phyloP scores from a whole-genome alignment of 2,888 invertebrate species.

The Napeogenes sylphis region DNA sequence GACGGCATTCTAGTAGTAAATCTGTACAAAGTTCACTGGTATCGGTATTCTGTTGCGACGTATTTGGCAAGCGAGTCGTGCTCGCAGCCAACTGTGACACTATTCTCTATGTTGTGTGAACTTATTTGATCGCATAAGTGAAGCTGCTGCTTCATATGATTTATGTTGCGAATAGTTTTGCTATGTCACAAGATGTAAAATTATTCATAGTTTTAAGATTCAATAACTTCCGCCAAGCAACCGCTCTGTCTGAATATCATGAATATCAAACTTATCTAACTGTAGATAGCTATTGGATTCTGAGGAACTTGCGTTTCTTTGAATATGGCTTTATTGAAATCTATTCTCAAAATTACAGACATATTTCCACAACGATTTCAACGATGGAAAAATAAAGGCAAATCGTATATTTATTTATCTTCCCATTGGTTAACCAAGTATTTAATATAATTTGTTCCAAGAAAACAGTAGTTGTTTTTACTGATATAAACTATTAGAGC shows the following conservation, averaged over 20 bases:
- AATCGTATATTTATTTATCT: too few relatives aligned
- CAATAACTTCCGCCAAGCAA: slow-evolving; percentile 6
- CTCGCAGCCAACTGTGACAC: slow-evolving; percentile 70
- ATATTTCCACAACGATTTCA: background rate
- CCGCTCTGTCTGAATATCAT: slow-evolving; percentile 4
- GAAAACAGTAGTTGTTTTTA: slow-evolving; percentile 37
- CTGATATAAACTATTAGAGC: slow-evolving; percentile 53
- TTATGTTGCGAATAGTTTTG: slow-evolving; percentile 23
- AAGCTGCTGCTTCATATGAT: slow-evolving; percentile 34
- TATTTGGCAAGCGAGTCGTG: slow-evolving; percentile 62
- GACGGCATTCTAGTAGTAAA: slow-evolving; percentile 22
- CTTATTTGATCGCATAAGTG: slow-evolving; percentile 35
- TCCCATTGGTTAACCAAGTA: background rate
- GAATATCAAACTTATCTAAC: slow-evolving; percentile 5
- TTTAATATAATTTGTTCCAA: slow-evolving; percentile 9
- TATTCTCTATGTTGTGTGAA: slow-evolving; percentile 35
- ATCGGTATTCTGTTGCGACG: slow-evolving; percentile 60
- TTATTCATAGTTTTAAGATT: slow-evolving; percentile 8
- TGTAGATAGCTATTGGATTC: slow-evolving; percentile 4
- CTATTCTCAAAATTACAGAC: background rate
- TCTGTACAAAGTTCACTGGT: slow-evolving; percentile 24
- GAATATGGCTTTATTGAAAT: background rate
- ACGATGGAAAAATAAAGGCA: background rate
- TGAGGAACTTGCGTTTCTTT: slow-evolving; percentile 1
- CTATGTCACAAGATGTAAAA: slow-evolving; percentile 3